Evolutionary conservation across 2,797 vertebrate species (phyloP).

Genomic region (Lacerta agilis): DNA sequence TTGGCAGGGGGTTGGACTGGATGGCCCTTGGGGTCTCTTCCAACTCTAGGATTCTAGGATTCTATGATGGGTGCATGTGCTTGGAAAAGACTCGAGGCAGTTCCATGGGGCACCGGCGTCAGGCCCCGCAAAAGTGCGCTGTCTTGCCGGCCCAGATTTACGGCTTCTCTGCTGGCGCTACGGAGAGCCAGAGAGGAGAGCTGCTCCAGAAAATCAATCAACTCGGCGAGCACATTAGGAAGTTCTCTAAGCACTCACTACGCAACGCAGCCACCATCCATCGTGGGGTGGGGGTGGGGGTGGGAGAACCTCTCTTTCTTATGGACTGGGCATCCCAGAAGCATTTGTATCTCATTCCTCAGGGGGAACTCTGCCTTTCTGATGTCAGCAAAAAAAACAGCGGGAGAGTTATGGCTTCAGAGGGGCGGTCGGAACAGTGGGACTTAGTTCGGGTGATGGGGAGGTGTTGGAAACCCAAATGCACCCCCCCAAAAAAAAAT

Average conservation of each 20-base stretch:
- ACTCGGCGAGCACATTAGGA: constrained; percentile 21
- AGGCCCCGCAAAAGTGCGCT: background rate
- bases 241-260: background rate
- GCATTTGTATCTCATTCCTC: background rate
- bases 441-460: no score
- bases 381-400: constrained; percentile 10
- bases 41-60: no score
- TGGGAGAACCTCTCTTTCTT: background rate
- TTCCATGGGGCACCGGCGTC: no score
- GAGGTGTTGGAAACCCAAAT: background rate
- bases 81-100: background rate
- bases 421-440: background rate
- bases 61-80: no score
- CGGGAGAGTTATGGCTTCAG: background rate
- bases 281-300: background rate
- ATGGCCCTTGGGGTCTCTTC: no score
- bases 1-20: no score
- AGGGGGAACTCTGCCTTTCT: background rate
- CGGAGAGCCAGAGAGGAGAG: background rate
- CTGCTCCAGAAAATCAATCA: constrained; percentile 12
- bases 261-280: background rate
- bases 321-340: constrained; percentile 1
- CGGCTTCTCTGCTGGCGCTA: background rate
- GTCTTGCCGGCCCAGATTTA: constrained; percentile 6
- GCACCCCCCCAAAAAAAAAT: no score